Percentiles rank a stretch among this genome's conserved stretches.
These are phyloP conservation scores for Rhyacophila brunnea DNA, from an alignment of 1,140 invertebrate species.

Conservation along the genomic window DNA sequence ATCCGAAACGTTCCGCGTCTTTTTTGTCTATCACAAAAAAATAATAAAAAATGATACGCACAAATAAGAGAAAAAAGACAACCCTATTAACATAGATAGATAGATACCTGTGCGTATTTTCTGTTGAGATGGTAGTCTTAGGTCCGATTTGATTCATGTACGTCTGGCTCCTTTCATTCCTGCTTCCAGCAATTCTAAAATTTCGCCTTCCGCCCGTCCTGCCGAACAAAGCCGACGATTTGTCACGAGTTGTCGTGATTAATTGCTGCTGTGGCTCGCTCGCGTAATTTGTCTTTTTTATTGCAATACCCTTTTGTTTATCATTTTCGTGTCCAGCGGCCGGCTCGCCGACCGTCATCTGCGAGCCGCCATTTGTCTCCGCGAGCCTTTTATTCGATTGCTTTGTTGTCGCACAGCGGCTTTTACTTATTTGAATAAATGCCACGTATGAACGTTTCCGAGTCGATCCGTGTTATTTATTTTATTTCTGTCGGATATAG, in stretches of 20 bases:
- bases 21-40: no score
- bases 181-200: background rate
- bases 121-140: no score
- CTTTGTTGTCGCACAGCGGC: background rate
- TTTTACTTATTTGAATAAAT: no score
- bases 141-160: no score
- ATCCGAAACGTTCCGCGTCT: no score
- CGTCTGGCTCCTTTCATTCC: background rate
- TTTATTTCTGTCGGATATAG: no score
- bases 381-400: slow-evolving; percentile 11
- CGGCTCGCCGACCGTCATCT: slow-evolving; percentile 5
- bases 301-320: slow-evolving; percentile 22
- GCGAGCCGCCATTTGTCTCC: slow-evolving; percentile 14
- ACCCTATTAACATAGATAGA: no score
- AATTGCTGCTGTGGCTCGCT: slow-evolving; percentile 13
- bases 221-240: slow-evolving; percentile 21
- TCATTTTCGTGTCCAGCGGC: slow-evolving; percentile 14
- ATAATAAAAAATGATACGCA: no score
- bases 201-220: slow-evolving; percentile 18
- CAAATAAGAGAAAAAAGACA: no score
- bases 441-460: no score
- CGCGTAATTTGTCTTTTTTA: slow-evolving; percentile 25
- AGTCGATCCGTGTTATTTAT: no score
- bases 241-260: slow-evolving; percentile 14
- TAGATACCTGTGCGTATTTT: no score